Base-by-base conservation (phyloP, 2,113 vertebrate genomes). In the Trematocara macrostoma region DNA sequence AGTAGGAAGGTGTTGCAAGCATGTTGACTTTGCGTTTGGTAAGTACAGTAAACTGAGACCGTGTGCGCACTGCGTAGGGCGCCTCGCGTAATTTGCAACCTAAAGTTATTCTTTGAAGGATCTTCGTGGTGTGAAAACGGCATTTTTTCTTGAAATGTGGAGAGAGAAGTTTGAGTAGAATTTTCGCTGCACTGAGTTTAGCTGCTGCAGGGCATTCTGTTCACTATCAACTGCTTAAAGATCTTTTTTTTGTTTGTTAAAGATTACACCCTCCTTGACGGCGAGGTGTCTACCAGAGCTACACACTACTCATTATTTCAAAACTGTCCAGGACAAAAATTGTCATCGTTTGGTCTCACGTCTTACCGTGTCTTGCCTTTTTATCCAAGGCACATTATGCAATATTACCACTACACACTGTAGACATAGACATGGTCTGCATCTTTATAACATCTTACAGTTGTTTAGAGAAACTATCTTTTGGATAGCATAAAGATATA, bases 11-110 rank as follows among this genome's bases (percentile, higher is more conserved):
- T 95, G 91, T 59, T 64, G 57, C 59, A 94, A 91, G 56, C 91
- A 96, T 97, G 96, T 93, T 90, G 84, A 84, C 87, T 91, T 91
- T 87, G 82, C 84, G 40, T 47, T 92, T 31, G 96, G 97, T 97
- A 96, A 96, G 92, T 47, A 84, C 29, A 31, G 29, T 18, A 31
- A 82, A 74, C 11, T 2, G 2, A 74, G 1, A 11, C 5, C 9
- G 2, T n/a, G 8, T 16, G 11, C n/a, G 11, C 15, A 16, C 2
- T 8, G 10, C 56, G 14, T 51, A 15, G 40, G 15, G 31, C 18
- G 12, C 31, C 7, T 2, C 1, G 45, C 51, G 11, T 35, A 14
- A 4, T 56, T 11, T 11, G 49, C 6, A 16, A 23, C 18, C 6
- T 20, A 4, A 4, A 3, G 3, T 45, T 56, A 35, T 20, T 59